phyloP scores from a whole-genome alignment of 1,140 invertebrate genomes.

The Zaprionus kolodkinae region DNA sequence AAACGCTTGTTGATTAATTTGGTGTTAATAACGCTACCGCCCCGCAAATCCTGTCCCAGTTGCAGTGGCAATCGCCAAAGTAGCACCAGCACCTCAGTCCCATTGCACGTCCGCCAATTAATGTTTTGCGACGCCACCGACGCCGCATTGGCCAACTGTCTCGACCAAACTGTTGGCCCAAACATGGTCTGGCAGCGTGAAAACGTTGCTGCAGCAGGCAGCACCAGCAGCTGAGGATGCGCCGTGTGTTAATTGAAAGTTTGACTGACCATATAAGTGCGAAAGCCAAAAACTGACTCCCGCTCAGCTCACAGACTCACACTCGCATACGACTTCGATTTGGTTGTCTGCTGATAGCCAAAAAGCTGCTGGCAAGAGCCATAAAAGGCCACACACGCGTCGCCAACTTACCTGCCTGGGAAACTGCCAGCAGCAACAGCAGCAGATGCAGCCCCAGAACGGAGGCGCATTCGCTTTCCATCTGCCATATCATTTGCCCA shows the following conservation, averaged over 20 bases:
- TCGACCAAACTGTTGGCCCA: conserved; percentile 39
- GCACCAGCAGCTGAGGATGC: conserved; percentile 64
- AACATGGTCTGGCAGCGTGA: conserved; percentile 75
- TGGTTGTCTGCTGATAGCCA: conserved; percentile 76
- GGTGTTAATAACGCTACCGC: conserved; percentile 69
- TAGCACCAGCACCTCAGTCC: not conserved
- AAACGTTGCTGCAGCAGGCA: conserved; percentile 51
- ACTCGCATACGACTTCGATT: conserved; percentile 54
- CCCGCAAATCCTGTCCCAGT: conserved; percentile 62
- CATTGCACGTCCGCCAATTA: conserved; percentile 60
- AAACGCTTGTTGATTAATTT: conserved; percentile 80
- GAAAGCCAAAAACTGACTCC: conserved; percentile 59
- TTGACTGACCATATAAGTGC: conserved; percentile 72
- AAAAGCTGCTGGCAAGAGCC: conserved; percentile 62
- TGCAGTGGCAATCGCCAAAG: not conserved
- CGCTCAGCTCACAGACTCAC: conserved; percentile 14
- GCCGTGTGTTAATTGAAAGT: conserved; percentile 79
- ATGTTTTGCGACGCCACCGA: conserved; percentile 29
- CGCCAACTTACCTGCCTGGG: conserved; percentile 53
- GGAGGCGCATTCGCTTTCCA: conserved; percentile 53
- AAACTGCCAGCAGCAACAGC: conserved; percentile 43
- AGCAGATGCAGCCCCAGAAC: not conserved
- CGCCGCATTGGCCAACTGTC: conserved; percentile 35
- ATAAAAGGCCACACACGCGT: conserved; percentile 76
- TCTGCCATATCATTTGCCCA: conserved; percentile 72